Conservation (phyloP, 2,797 vertebrate genomes). For the Poliocrania exsul region DNA sequence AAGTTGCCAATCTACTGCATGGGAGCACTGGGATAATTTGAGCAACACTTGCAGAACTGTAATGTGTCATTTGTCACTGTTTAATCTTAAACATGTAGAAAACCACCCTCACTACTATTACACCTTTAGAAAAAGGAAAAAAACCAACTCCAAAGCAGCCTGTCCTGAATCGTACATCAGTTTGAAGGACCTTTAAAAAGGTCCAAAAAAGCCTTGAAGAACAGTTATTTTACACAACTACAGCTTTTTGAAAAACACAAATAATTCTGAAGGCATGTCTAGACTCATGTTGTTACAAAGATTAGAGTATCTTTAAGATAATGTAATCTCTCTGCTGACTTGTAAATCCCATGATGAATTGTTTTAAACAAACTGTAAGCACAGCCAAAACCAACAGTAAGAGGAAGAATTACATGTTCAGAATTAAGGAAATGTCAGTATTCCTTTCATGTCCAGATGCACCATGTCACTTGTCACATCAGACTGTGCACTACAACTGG, state of each 20-base stretch:
- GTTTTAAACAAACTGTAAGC: not conserved
- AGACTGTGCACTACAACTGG: rapidly evolving
- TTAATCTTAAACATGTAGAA: not conserved
- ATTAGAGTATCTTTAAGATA: not conserved
- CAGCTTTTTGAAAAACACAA: not conserved
- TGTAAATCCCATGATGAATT: not conserved
- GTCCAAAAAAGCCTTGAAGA: not conserved
- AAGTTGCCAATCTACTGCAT: rapidly evolving
- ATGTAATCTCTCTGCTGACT: not conserved
- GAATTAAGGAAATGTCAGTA: not conserved
- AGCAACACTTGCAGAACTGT: not conserved
- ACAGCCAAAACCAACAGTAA: not conserved
- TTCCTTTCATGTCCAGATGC: not conserved
- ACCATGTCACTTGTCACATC: not conserved
- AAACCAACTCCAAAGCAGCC: not conserved
- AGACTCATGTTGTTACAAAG: not conserved
- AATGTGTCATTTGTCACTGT: not conserved
- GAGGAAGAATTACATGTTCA: not conserved
- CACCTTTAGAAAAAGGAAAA: not conserved
- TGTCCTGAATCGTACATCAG: not conserved
- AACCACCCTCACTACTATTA: not conserved
- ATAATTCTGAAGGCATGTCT: not conserved
- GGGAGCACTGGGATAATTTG: not conserved
- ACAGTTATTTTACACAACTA: not conserved
- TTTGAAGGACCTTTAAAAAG: not conserved